A percentile compares a stretch with the other conserved stretches of the same genome.
phyloP scores from a whole-genome alignment of 2,797 vertebrate genomes.

The Setipinna tenuifilis region DNA sequence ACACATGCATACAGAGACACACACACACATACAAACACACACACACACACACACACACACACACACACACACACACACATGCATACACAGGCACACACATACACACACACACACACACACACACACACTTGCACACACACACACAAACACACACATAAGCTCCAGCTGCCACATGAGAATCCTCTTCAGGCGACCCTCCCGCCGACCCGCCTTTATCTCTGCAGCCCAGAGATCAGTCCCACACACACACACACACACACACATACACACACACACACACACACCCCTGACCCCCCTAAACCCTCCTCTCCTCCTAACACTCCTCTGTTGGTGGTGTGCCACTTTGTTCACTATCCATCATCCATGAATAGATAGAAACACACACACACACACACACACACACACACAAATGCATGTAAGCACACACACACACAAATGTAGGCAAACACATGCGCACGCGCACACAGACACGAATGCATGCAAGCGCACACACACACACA shows the following conservation, averaged over 20 bases:
- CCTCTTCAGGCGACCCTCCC: slow-evolving; percentile 46
- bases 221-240: slow-evolving; percentile 55
- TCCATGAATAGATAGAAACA: slow-evolving; percentile 28
- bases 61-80: too few species aligned
- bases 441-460: too few species aligned
- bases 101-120: too few species aligned
- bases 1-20: too few species aligned
- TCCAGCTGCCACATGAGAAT: slow-evolving; percentile 54
- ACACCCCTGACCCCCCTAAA: slow-evolving; percentile 18
- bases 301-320: slow-evolving; percentile 24
- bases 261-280: background rate
- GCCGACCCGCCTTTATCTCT: slow-evolving; percentile 50
- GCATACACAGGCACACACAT: too few species aligned
- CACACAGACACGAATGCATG: too few species aligned
- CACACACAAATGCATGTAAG: background rate
- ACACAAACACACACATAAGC: slow-evolving; percentile 21
- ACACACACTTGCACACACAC: background rate
- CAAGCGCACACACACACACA: too few species aligned
- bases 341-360: slow-evolving; percentile 40
- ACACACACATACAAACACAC: too few species aligned
- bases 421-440: too few species aligned
- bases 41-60: too few species aligned
- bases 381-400: background rate
- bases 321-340: slow-evolving; percentile 40
- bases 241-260: slow-evolving; percentile 8